A percentile compares a stretch with the other conserved stretches of the same genome.
These are phyloP conservation scores for Drosophila cardini DNA, from an alignment of 1,140 invertebrate genomes.

Conservation along the genomic window DNA sequence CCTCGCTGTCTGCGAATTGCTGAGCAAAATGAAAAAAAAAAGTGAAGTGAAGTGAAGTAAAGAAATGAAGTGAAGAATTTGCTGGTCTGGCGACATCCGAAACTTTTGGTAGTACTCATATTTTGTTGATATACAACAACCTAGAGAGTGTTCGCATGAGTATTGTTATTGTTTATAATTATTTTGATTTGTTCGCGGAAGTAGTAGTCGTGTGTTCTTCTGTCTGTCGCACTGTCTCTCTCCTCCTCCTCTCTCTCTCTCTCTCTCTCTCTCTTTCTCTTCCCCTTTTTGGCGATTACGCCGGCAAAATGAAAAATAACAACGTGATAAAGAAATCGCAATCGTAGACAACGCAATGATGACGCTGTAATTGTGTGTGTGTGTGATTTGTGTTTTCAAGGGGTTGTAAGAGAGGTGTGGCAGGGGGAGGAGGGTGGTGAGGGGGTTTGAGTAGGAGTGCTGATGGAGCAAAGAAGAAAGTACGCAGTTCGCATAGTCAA, in stretches of 20 bases:
- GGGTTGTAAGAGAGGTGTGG: no score
- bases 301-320: constrained; percentile 44
- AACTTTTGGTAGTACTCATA: constrained; percentile 25
- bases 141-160: constrained; percentile 30
- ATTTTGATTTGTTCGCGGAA: constrained; percentile 57
- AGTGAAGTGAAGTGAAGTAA: not conserved
- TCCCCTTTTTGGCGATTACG: constrained; percentile 31
- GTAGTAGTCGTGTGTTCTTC: constrained; percentile 41
- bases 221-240: not conserved
- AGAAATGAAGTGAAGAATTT: constrained; percentile 44
- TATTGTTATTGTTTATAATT: constrained; percentile 61
- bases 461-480: constrained; percentile 46
- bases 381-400: constrained; percentile 16
- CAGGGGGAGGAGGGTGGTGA: no score
- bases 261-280: constrained; percentile 11
- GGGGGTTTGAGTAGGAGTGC: constrained; percentile 21
- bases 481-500: constrained; percentile 41
- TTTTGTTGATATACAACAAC: constrained; percentile 42
- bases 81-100: constrained; percentile 55
- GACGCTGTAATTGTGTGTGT: constrained; percentile 10
- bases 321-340: constrained; percentile 60
- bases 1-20: constrained; percentile 49
- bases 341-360: constrained; percentile 35
- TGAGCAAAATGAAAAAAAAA: constrained; percentile 5
- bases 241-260: not conserved